Base-by-base conservation (phyloP, 2,888 invertebrate genomes). In the Cinara cedri region DNA sequence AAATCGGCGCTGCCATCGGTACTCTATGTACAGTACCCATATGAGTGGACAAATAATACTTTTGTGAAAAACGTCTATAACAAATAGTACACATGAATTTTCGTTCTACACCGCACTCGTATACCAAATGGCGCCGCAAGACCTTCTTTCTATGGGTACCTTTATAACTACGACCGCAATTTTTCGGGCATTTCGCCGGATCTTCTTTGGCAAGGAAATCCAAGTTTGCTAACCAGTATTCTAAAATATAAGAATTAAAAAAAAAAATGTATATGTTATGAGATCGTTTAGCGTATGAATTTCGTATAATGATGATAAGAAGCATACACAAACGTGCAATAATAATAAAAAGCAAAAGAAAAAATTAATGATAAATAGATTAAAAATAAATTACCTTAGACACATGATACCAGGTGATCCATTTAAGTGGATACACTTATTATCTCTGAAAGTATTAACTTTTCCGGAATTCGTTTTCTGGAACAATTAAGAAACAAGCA, bases 1-100 rank as follows among this genome's bases (percentile, higher is more conserved):
- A 34, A 34, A 34, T 19, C 16, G 4, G 8, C n/a, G 10, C 13
- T 54, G 34, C 26, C 63, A 74, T 63, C 14, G 51, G 0, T 10
- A 60, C 13, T 14, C 21, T 60, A 83, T 83, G 82, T 86, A 86
- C 24, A 85, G 84, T 54, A 84, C 84, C 78, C 86, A 83, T 75
- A 84, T 86, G 44, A 84, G 83, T 81, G 83, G 83, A 80, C 76
- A 82, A 72, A 82, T 83, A 60, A 70, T 72, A 78, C 51, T 78
- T 72, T 72, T 75, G 62, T 16, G 78, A 70, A 42, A 78, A 78
- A 71, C 78, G 78, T 70, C 78, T 70, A 21, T 19, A 49, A 51
- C 82, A 82, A 14, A 81, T 81, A 0, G 81, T 81, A 46, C 82
- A 82, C 66, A 81, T 81, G 46, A 82, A 82, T 26, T 80, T 63